phyloP scores from a whole-genome alignment of 2,113 vertebrate species.

The Corvus moneduloides region DNA sequence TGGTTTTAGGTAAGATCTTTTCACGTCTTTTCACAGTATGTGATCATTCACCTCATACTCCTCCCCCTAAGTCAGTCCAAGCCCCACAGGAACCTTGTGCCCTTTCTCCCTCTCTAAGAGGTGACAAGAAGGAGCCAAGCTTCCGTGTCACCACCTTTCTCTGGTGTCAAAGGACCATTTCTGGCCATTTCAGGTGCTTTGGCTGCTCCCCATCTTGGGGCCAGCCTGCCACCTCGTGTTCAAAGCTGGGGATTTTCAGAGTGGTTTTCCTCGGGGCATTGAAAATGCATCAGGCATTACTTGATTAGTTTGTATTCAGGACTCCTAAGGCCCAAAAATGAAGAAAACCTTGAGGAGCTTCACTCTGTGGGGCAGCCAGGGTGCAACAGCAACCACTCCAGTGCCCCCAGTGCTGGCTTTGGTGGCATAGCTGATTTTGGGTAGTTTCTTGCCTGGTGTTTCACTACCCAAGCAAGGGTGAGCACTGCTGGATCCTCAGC shows the following conservation, averaged over 20 bases:
- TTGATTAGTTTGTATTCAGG: neutral
- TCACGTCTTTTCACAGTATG: neutral
- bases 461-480: neutral
- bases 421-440: neutral
- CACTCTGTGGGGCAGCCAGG: neutral
- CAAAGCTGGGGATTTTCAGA: neutral
- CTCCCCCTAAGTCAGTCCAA: neutral
- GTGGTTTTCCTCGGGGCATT: neutral
- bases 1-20: neutral
- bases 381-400: neutral
- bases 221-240: conserved; percentile 52
- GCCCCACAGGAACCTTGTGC: neutral
- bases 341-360: neutral
- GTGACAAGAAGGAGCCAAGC: neutral
- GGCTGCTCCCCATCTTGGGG: neutral
- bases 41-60: neutral
- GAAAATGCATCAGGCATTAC: neutral
- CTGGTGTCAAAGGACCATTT: neutral
- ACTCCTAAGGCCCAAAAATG: neutral
- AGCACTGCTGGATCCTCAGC: neutral
- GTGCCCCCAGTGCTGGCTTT: neutral
- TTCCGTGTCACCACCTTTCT: neutral
- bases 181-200: neutral
- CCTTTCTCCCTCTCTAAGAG: neutral
- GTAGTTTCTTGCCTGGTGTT: neutral